A percentile compares a stretch with the other conserved stretches of the same genome.
These are phyloP conservation scores for Dicentrarchus labrax DNA, from an alignment of 2,113 vertebrate species.

Conservation along the genomic window DNA sequence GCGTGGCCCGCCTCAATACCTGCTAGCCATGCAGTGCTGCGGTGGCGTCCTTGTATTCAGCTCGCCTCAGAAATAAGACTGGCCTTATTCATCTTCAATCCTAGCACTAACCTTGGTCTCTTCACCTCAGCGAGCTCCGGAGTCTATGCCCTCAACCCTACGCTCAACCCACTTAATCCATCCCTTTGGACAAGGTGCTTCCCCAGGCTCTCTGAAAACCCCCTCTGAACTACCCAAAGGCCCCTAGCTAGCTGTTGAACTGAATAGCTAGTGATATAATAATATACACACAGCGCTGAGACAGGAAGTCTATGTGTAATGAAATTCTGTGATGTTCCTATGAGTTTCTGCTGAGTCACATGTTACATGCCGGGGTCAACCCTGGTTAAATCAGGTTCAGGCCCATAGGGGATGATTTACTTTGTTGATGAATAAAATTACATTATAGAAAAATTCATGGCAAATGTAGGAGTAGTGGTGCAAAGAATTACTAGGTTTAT, in stretches of 20 bases:
- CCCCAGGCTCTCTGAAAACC: conserved; percentile 73
- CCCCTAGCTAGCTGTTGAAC: conserved; percentile 69
- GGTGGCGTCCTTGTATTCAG: conserved; percentile 94
- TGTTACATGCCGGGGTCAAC: not conserved
- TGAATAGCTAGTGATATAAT: conserved; percentile 41
- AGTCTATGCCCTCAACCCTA: conserved; percentile 88
- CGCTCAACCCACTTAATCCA: conserved; percentile 93
- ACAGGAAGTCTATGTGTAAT: conserved; percentile 34
- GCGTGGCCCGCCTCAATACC: conserved; percentile 95
- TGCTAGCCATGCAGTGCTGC: conserved; percentile 89
- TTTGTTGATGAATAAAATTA: not conserved
- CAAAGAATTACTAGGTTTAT: not conserved
- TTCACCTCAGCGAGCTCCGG: conserved; percentile 82
- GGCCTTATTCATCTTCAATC: conserved; percentile 67
- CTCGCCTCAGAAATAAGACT: conserved; percentile 85
- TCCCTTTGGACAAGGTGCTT: conserved; percentile 93
- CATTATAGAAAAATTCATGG: not conserved
- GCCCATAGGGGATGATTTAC: not conserved
- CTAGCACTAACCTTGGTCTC: conserved; percentile 65
- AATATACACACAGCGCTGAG: conserved; percentile 17
- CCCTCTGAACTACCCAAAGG: conserved; percentile 79
- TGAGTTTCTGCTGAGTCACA: not conserved
- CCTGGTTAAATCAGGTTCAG: not conserved
- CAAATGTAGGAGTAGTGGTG: not conserved
- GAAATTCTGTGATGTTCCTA: conserved; percentile 2